Evolutionary conservation across 2,888 invertebrate genomes (phyloP), one percentile per base, ranked within the genome.

Genomic region (Cephus pulcher): DNA sequence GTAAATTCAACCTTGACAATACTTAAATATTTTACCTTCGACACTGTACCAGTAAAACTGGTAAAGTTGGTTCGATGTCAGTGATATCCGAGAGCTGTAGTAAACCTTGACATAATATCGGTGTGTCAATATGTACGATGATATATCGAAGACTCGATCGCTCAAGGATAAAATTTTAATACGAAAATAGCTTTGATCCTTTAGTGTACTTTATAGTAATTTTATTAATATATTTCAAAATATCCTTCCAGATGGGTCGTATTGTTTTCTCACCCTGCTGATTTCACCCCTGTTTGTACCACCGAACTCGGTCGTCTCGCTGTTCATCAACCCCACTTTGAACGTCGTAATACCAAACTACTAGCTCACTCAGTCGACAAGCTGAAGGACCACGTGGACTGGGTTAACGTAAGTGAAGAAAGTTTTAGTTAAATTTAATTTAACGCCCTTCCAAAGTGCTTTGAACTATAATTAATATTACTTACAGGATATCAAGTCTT

Each of bases 261-360:
- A 87, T 92, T 97, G 34, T 97, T 97, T 90, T 97, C 97, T 0
- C 97, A 97, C 90, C 97, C 97, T 0, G 95, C 96, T 12, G 97
- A 97, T 91, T 98, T 95, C 90, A 98, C 97, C 0, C 97, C 97
- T 0, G 97, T 97, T 0, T 98, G 97, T 89, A 98, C 97, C 11
- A 97, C 97, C 0, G 97, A 97, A 91, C 92, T 98, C 84, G 96
- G 96, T 4, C 93, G 95, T 74, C 94, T 96, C 76, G 95, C 95
- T 3, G 94, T 95, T 30, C 94, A 96, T 87, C 91, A 93, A 77
- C 93, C 94, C 0, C 93, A 95, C 86, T 97, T 97, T 87, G 91
- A 93, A 68, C 95, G 95, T 86, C 92, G 96, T 33, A 94, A 94
- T 85, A 94, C 95, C 11, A 97, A 97, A 91, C 92, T 97, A 75